Percentiles rank a stretch among this genome's conserved stretches.
Conservation (phyloP, 1,140 invertebrate genomes). For the Adoxophyes honmai region DNA sequence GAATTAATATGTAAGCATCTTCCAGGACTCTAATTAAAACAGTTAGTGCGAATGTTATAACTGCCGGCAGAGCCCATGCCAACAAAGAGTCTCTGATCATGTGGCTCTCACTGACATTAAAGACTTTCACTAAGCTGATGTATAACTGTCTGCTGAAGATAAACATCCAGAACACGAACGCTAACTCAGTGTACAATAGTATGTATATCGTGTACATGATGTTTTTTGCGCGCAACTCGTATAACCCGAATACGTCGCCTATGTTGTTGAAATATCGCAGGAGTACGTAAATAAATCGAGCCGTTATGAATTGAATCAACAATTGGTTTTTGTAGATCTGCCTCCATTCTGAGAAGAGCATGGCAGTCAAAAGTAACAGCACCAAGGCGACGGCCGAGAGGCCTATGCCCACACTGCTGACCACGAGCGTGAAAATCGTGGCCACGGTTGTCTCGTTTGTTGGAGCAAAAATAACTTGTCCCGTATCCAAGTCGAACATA, state of each 20-base stretch:
- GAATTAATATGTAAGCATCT: slow-evolving; percentile 21
- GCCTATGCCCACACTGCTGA: slow-evolving; percentile 44
- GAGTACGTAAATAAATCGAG: slow-evolving; percentile 45
- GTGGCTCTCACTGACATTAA: slow-evolving; percentile 26
- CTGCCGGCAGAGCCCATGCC: slow-evolving; percentile 42
- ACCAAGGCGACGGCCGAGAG: slow-evolving; percentile 35
- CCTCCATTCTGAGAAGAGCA: slow-evolving; percentile 56
- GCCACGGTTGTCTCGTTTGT: slow-evolving; percentile 15
- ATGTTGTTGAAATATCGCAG: slow-evolving; percentile 41
- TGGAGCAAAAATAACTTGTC: slow-evolving; percentile 2
- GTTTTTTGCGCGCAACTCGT: slow-evolving; percentile 11
- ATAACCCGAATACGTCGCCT: slow-evolving; percentile 21
- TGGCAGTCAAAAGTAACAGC: slow-evolving; percentile 46
- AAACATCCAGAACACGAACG: slow-evolving; percentile 55
- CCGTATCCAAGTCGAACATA: neutral
- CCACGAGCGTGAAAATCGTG: slow-evolving; percentile 24
- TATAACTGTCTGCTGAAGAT: slow-evolving; percentile 61
- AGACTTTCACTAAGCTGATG: slow-evolving; percentile 52
- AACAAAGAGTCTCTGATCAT: slow-evolving; percentile 38
- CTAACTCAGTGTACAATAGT: slow-evolving; percentile 45
- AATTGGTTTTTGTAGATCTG: slow-evolving; percentile 54
- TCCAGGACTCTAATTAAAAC: neutral
- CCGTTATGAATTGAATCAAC: slow-evolving; percentile 58
- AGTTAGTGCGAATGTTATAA: slow-evolving; percentile 17
- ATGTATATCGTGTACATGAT: slow-evolving; percentile 26